Evolutionary conservation across 2,888 invertebrate genomes (phyloP), one percentile per base, ranked within the genome.

Genomic region (Dastarcus helophoroides): DNA sequence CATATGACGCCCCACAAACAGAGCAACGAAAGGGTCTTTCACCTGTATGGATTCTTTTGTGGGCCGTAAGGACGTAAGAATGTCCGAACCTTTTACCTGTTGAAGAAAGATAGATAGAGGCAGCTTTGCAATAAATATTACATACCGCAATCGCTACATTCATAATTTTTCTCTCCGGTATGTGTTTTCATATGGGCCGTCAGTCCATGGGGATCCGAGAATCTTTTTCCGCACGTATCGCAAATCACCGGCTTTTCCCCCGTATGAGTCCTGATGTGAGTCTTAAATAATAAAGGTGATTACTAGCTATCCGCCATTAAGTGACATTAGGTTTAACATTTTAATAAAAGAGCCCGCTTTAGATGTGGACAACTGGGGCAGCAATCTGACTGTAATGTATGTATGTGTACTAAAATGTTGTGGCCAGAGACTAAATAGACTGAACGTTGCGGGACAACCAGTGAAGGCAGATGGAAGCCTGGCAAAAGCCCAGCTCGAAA

Each of bases 181-280:
- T 60, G 60, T 5, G 46, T 52, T 46, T 58, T 59, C 27, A 51
- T 51, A 34, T 60, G 60, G 5, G 51, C 51, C 6, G 45, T 36
- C 19, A 60, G 39, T 6, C 57, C 54, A 32, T 54, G 55, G 5
- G 48, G 44, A 39, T 54, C 53, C 1, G 54, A 41, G 35, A 60
- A 57, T 6, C 49, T 35, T 46, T 58, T 58, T 3, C 55, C 56
- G 38, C 60, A 60, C 28, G 48, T 46, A n/a, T 42, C 48, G 35
- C 60, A 60, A 26, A 50, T 44, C 9, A 53, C 39, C 7, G 55
- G 56, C 32, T 54, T 54, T 32, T 56, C 53, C n/a, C 54, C 56
- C 3, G 54, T 56, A 35, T 60, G 60, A 3, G 42, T 51, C 31
- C 56, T 39, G 38, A 48, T 53, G 31, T 58, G 58, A 30, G 55